Evolutionary conservation across 2,797 vertebrate species (phyloP).

Genomic region (Lateolabrax maculatus): DNA sequence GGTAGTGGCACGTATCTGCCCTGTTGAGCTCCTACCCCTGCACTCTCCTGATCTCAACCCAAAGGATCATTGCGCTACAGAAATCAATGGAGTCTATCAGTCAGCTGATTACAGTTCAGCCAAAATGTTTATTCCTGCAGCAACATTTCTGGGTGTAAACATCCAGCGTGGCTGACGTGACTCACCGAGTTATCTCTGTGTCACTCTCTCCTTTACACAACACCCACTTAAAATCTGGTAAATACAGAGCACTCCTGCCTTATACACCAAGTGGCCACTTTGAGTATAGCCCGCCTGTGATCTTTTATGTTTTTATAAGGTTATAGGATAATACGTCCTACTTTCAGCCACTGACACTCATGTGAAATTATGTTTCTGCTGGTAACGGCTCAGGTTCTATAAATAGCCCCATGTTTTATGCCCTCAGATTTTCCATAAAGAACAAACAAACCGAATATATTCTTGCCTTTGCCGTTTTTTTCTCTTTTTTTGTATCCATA

Average conservation of each 20-base stretch:
- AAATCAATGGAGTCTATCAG: slow-evolving; percentile 20
- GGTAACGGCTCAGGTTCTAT: slow-evolving; percentile 45
- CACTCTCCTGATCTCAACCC: not conserved
- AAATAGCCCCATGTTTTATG: slow-evolving; percentile 66
- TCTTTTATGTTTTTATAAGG: slow-evolving; percentile 37
- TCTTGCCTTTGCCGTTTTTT: slow-evolving; percentile 33
- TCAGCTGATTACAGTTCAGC: slow-evolving; percentile 31
- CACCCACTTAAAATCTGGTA: slow-evolving; percentile 75
- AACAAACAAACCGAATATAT: slow-evolving; percentile 61
- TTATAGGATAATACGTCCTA: slow-evolving; percentile 50
- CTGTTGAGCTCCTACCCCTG: slow-evolving; percentile 7
- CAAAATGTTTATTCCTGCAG: slow-evolving; percentile 41
- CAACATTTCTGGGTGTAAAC: slow-evolving; percentile 52
- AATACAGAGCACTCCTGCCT: slow-evolving; percentile 55
- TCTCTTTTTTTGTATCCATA: slow-evolving; percentile 72
- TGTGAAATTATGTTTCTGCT: slow-evolving; percentile 55
- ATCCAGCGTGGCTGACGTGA: slow-evolving; percentile 54
- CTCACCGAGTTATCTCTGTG: slow-evolving; percentile 68
- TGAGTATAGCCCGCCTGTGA: slow-evolving; percentile 48
- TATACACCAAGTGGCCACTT: slow-evolving; percentile 41
- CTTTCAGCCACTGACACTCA: slow-evolving; percentile 39
- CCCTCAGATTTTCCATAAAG: slow-evolving; percentile 57
- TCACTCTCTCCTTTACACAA: slow-evolving; percentile 68
- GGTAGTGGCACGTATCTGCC: slow-evolving; percentile 2
- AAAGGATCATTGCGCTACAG: slow-evolving; percentile 12